A percentile compares a stretch with the other conserved stretches of the same genome.
Conservation (phyloP, 2,888 invertebrate genomes). For the Limnephilus rhombicus region DNA sequence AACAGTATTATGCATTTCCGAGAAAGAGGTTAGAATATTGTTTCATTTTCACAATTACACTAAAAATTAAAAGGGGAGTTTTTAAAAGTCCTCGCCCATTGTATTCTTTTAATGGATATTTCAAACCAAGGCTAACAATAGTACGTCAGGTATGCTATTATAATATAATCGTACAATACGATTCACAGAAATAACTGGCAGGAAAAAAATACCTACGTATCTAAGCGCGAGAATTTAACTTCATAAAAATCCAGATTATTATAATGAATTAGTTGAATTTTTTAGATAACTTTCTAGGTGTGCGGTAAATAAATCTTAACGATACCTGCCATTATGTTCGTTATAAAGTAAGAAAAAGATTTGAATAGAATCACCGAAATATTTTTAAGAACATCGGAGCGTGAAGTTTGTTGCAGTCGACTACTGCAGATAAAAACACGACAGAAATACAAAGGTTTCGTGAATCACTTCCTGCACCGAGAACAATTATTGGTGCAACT, state of each 20-base stretch:
- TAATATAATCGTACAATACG: not conserved
- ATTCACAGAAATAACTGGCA: not conserved
- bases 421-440: slow-evolving; percentile 31
- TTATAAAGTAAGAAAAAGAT: slow-evolving; percentile 11
- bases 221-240: not conserved
- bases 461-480: slow-evolving; percentile 4
- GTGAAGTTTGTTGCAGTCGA: slow-evolving; percentile 30
- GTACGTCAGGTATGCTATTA: not conserved
- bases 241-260: not conserved
- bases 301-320: not conserved
- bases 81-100: not conserved
- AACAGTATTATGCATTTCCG: not conserved
- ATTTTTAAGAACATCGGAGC: slow-evolving; percentile 23
- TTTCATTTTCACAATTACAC: not conserved
- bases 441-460: not conserved
- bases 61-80: not conserved
- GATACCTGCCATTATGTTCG: not conserved
- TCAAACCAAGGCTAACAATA: not conserved
- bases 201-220: not conserved
- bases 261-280: not conserved
- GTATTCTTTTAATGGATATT: not conserved
- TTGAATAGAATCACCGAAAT: slow-evolving; percentile 21
- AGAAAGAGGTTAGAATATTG: not conserved
- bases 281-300: not conserved
- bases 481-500: not conserved